Percentiles rank a stretch among this genome's conserved stretches.
Conservation (phyloP, 2,113 vertebrate genomes). For the Odontesthes bonariensis region DNA sequence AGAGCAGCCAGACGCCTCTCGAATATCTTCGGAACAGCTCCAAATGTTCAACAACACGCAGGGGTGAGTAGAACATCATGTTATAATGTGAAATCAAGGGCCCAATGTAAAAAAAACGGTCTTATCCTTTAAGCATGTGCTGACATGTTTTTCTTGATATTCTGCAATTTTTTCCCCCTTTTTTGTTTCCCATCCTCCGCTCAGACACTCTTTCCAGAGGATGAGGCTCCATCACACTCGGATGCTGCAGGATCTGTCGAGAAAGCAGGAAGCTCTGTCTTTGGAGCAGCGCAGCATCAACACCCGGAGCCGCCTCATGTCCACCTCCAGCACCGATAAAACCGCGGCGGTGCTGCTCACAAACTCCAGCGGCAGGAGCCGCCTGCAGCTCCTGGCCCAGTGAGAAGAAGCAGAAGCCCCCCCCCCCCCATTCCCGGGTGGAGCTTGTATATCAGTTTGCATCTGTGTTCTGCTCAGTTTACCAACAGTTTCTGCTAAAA, state of each 20-base stretch:
- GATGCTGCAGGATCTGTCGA: slow-evolving; percentile 85
- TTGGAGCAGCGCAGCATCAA: slow-evolving; percentile 76
- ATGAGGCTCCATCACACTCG: slow-evolving; percentile 86
- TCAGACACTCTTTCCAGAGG: slow-evolving; percentile 86
- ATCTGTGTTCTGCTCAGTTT: too few species aligned
- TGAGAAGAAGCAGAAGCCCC: background rate
- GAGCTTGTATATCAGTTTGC: too few species aligned
- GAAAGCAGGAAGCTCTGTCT: slow-evolving; percentile 82
- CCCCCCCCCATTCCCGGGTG: too few species aligned
- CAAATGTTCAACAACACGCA: too few species aligned
- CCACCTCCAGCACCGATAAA: background rate
- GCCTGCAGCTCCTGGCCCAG: slow-evolving; percentile 66
- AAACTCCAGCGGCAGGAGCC: slow-evolving; percentile 79
- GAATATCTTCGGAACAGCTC: too few species aligned
- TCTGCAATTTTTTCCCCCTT: background rate
- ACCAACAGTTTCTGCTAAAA: too few species aligned
- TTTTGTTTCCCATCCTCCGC: background rate
- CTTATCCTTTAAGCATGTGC: too few species aligned
- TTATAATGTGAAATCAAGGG: too few species aligned
- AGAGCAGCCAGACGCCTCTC: too few species aligned
- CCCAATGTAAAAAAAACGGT: too few species aligned
- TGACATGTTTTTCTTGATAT: too few species aligned
- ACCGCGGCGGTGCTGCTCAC: slow-evolving; percentile 48
- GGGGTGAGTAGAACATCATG: too few species aligned
- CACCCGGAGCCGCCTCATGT: slow-evolving; percentile 63